Percentiles rank a stretch among this genome's conserved stretches.
Conservation (phyloP, 2,797 vertebrate species). For the Dermochelys coriacea region DNA sequence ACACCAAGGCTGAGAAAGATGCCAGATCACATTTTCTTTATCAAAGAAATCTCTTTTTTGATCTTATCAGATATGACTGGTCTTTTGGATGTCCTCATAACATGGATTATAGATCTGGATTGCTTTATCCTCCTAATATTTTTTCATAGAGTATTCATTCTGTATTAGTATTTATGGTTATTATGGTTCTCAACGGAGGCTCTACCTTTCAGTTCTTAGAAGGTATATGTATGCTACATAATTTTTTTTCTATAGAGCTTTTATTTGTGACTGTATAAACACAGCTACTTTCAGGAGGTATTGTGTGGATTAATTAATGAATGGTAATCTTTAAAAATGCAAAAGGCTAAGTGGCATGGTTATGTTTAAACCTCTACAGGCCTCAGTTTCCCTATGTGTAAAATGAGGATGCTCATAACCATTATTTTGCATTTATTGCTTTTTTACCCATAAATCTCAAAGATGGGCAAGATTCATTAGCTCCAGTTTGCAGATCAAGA, state of each 20-base stretch:
- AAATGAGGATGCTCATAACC: neutral
- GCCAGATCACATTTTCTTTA: slow-evolving; percentile 59
- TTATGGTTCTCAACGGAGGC: neutral
- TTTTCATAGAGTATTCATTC: neutral
- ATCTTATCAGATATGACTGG: neutral
- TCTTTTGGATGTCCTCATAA: slow-evolving; percentile 27
- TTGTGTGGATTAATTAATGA: neutral
- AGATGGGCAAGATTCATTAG: neutral
- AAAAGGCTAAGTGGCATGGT: accelerated
- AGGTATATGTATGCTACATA: neutral
- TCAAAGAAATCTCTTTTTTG: slow-evolving; percentile 30
- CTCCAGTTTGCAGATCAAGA: neutral
- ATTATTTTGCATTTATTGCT: neutral
- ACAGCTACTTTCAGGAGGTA: neutral
- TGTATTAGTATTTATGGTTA: neutral
- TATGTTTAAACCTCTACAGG: neutral
- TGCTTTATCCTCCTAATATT: neutral
- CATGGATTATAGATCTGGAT: neutral
- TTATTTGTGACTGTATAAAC: neutral
- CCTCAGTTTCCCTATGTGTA: neutral
- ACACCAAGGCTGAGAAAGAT: slow-evolving; percentile 36
- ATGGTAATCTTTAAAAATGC: neutral
- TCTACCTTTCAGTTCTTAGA: neutral
- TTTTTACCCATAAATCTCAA: neutral
- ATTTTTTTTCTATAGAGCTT: neutral